phyloP scores from a whole-genome alignment of 2,888 invertebrate species.

The Pteria penguin region DNA sequence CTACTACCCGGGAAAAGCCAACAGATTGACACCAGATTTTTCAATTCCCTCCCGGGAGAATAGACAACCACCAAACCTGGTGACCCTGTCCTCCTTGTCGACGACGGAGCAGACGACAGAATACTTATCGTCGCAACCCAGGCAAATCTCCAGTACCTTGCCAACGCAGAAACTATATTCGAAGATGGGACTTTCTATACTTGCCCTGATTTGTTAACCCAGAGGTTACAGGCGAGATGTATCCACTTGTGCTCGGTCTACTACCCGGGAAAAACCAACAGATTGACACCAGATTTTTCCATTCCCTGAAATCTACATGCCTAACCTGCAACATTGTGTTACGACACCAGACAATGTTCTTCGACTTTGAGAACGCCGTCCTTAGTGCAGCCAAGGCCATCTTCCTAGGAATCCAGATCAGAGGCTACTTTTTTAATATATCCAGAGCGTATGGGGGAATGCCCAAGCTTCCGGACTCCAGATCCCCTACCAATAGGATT shows the following conservation, averaged over 20 bases:
- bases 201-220: constrained; percentile 2
- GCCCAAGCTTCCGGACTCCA: constrained; percentile 41
- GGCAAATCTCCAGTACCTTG: neutral
- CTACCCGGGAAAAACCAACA: neutral
- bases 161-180: neutral
- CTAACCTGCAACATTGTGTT: constrained; percentile 2
- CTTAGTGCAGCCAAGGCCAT: constrained; percentile 15
- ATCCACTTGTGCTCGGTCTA: neutral
- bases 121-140: neutral
- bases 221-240: neutral
- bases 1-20: neutral
- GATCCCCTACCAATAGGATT: constrained; percentile 26
- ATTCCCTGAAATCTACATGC: neutral
- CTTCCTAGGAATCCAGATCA: constrained; percentile 39
- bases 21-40: neutral
- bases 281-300: neutral
- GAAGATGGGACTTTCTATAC: constrained; percentile 11
- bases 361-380: constrained; percentile 28
- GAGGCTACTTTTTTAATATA: constrained; percentile 52
- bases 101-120: constrained; percentile 4
- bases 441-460: constrained; percentile 46
- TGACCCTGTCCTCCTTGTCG: constrained; percentile 7
- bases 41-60: neutral
- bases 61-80: neutral
- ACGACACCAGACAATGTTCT: constrained; percentile 19